phyloP scores from a whole-genome alignment of 2,113 vertebrate genomes.

The Lanius collurio region DNA sequence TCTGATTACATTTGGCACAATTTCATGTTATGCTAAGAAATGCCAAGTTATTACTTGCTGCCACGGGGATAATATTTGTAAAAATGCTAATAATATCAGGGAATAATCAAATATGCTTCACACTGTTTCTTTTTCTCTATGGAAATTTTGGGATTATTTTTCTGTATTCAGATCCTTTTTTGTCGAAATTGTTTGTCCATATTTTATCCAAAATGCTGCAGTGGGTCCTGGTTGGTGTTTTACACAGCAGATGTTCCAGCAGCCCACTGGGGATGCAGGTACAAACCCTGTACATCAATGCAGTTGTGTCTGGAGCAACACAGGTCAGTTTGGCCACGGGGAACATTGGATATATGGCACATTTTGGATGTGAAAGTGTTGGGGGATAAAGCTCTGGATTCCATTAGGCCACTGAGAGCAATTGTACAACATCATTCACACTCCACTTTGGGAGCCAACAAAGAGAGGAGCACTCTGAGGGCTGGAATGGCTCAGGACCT shows the following conservation, averaged over 20 bases:
- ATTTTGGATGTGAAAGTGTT: neutral
- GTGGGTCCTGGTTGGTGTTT: neutral
- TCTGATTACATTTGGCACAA: neutral
- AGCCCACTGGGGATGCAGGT: neutral
- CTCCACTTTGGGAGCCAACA: neutral
- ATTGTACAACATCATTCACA: neutral
- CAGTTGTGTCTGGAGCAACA: neutral
- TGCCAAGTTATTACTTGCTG: neutral
- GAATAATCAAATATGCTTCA: neutral
- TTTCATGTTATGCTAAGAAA: neutral
- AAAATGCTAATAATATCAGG: neutral
- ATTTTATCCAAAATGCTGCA: neutral
- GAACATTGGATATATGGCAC: neutral
- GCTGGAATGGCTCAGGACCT: neutral
- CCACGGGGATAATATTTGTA: neutral
- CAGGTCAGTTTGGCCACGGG: neutral
- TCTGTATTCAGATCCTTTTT: neutral
- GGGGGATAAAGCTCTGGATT: neutral
- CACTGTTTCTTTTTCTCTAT: neutral
- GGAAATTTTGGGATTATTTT: neutral
- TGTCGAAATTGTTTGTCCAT: neutral
- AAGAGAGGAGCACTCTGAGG: neutral
- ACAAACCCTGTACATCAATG: neutral
- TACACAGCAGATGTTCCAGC: neutral
- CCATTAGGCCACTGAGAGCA: neutral